phyloP scores from a whole-genome alignment of 2,113 vertebrate genomes.

The Etheostoma cragini region DNA sequence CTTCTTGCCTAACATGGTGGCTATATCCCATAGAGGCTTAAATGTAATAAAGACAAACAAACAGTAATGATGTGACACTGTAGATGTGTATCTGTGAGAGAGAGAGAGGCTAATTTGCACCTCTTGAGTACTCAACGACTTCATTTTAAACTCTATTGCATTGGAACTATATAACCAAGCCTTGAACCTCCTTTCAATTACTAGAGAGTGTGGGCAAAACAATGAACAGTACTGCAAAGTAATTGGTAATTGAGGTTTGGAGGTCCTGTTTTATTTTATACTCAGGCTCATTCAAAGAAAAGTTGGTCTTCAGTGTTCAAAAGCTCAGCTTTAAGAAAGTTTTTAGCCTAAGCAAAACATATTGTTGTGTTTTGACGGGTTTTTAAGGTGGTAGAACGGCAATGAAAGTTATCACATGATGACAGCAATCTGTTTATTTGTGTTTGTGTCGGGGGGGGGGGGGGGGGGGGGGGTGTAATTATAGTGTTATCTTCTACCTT shows the following conservation, averaged over 20 bases:
- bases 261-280: conserved; percentile 17
- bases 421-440: conserved; percentile 7
- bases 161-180: conserved; percentile 8
- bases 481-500: conserved; percentile 24
- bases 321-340: not conserved
- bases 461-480: conserved; percentile 5
- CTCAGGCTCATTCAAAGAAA: conserved; percentile 4
- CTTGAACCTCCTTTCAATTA: conserved; percentile 53
- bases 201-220: conserved; percentile 28
- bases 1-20: conserved; percentile 35
- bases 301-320: conserved; percentile 8
- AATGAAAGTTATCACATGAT: conserved; percentile 6
- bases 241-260: conserved; percentile 26
- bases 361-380: not conserved
- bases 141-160: conserved; percentile 59
- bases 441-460: not conserved
- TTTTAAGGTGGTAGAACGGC: not conserved
- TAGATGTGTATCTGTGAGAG: not conserved
- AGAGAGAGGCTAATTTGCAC: conserved; percentile 55
- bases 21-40: conserved; percentile 47
- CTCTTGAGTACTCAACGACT: conserved; percentile 44
- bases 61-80: conserved; percentile 64
- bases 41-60: conserved; percentile 70
- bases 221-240: conserved; percentile 1
- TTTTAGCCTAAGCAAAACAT: not conserved